These are phyloP conservation scores for Macrotis lagotis DNA, from an alignment of 2,113 vertebrate species.

Conservation along the genomic window DNA sequence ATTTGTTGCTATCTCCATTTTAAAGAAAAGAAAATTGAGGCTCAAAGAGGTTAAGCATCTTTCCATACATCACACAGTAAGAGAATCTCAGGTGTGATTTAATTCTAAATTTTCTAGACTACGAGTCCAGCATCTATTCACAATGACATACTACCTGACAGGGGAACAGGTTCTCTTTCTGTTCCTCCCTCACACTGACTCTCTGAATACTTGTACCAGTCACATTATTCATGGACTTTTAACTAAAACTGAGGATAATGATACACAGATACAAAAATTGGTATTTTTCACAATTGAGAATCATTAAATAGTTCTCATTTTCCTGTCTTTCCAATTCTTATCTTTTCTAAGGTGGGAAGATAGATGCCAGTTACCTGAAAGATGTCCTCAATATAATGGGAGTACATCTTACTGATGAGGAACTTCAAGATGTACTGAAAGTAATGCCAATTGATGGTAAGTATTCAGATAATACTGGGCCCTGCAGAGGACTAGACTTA, in stretches of 20 bases:
- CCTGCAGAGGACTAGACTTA: background rate
- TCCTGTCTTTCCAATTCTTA: background rate
- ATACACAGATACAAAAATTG: background rate
- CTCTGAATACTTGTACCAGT: background rate
- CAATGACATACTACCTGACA: background rate
- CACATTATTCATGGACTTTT: slow-evolving; percentile 15
- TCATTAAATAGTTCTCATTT: slow-evolving; percentile 23
- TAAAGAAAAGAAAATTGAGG: background rate
- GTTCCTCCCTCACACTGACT: background rate
- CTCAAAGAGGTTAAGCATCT: background rate
- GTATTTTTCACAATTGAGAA: slow-evolving; percentile 20
- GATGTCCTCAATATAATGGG: slow-evolving; percentile 13
- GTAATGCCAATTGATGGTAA: slow-evolving; percentile 44
- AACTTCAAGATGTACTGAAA: slow-evolving; percentile 45
- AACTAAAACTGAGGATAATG: background rate
- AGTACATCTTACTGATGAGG: slow-evolving; percentile 41
- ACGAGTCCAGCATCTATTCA: background rate
- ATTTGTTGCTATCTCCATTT: background rate
- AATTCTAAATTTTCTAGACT: background rate
- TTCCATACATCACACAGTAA: background rate
- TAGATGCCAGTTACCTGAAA: background rate
- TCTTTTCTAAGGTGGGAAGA: slow-evolving; percentile 50
- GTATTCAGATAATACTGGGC: slow-evolving; percentile 16
- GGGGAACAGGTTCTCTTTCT: background rate
- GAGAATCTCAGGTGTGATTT: background rate